Conservation (phyloP, 2,888 invertebrate genomes). For the Ptychoptera contaminata region DNA sequence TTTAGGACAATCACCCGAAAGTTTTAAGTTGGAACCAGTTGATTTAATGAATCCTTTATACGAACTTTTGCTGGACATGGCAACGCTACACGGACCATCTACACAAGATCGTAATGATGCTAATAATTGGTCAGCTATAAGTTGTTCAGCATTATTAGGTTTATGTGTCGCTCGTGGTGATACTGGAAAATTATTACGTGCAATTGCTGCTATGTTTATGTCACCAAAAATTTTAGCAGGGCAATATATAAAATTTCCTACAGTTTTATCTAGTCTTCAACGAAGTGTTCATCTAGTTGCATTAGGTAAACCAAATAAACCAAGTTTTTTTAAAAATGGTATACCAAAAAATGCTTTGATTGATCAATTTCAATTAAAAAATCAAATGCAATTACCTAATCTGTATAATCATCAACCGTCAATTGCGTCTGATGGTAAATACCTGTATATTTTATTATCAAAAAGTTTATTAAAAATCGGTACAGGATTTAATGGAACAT, state of each 20-base stretch:
- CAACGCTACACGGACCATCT: slow-evolving; percentile 46
- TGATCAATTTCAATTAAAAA: slow-evolving; percentile 35
- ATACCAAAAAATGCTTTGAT: slow-evolving; percentile 63
- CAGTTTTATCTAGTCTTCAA: slow-evolving; percentile 70
- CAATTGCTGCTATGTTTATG: slow-evolving; percentile 77
- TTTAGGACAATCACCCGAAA: slow-evolving; percentile 27
- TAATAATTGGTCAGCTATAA: slow-evolving; percentile 64
- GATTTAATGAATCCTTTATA: slow-evolving; percentile 65
- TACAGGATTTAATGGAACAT: slow-evolving; percentile 84
- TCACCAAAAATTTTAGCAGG: slow-evolving; percentile 58
- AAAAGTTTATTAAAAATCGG: slow-evolving; percentile 85
- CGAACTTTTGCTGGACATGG: slow-evolving; percentile 66
- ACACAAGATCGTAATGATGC: slow-evolving; percentile 35
- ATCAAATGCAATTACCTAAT: slow-evolving; percentile 33
- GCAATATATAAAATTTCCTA: slow-evolving; percentile 75
- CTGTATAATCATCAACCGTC: slow-evolving; percentile 36
- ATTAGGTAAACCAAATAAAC: slow-evolving; percentile 65
- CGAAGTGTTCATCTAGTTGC: slow-evolving; percentile 78
- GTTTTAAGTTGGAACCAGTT: slow-evolving; percentile 28
- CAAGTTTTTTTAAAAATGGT: slow-evolving; percentile 80
- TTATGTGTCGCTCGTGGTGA: slow-evolving; percentile 87
- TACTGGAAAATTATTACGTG: slow-evolving; percentile 75
- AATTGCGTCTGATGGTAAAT: slow-evolving; percentile 80
- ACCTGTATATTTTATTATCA: slow-evolving; percentile 71
- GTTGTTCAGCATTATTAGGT: slow-evolving; percentile 82